phyloP scores from a whole-genome alignment of 1,140 invertebrate species.

The Coptotermes formosanus region DNA sequence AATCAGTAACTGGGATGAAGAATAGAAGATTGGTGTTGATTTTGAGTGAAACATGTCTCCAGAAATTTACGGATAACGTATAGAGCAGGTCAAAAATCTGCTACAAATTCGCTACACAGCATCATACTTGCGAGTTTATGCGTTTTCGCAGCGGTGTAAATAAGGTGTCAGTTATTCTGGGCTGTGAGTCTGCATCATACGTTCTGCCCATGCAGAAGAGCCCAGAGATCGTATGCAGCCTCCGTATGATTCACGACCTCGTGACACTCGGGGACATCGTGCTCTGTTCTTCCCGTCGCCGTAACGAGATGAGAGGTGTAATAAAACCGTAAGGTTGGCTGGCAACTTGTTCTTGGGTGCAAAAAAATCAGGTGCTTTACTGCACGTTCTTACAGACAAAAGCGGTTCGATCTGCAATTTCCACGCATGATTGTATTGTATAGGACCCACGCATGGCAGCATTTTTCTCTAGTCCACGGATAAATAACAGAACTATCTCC shows the following conservation, averaged over 20 bases:
- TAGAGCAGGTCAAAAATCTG: no score
- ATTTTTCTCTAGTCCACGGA: not conserved
- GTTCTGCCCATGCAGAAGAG: not conserved
- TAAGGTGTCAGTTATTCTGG: no score
- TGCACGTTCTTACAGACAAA: not conserved
- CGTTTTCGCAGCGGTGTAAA: no score
- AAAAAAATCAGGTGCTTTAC: not conserved
- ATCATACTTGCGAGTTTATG: no score
- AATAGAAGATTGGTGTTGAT: no score
- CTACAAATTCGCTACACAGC: no score
- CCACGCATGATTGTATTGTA: not conserved
- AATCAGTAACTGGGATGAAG: no score
- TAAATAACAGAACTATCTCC: no score
- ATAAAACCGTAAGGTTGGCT: not conserved
- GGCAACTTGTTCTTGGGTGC: not conserved
- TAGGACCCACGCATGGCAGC: not conserved
- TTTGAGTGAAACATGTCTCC: no score
- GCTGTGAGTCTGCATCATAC: no score
- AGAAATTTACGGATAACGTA: no score
- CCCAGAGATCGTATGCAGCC: not conserved
- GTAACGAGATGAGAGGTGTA: not conserved
- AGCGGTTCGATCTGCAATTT: not conserved
- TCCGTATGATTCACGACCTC: not conserved
- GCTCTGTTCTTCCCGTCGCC: not conserved
- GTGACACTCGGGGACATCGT: not conserved